Conservation (phyloP, 2,888 invertebrate species). For the Orchesella flavescens region DNA sequence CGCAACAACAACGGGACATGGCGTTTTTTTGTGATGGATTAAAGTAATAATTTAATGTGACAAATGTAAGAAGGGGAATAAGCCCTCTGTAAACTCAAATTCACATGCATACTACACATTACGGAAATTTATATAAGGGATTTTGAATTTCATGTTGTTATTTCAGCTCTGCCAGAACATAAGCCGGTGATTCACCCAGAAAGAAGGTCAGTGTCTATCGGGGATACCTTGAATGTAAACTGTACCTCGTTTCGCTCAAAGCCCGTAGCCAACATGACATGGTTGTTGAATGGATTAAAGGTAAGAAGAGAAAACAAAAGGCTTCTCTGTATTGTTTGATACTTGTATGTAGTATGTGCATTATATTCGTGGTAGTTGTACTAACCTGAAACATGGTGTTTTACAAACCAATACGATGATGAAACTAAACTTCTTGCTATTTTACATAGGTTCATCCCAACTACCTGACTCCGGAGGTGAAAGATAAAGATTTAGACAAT, state of each 20-base stretch:
- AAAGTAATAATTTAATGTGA: no score
- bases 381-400: no score
- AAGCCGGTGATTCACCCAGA: slow-evolving; percentile 87
- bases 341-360: no score
- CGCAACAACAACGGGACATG: no score
- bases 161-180: slow-evolving; percentile 84
- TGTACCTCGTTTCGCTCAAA: slow-evolving; percentile 88
- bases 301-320: slow-evolving; percentile 74
- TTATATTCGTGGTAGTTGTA: no score
- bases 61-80: no score
- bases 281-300: slow-evolving; percentile 90
- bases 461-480: slow-evolving; percentile 50
- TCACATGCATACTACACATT: no score
- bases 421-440: no score
- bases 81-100: no score
- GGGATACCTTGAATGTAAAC: slow-evolving; percentile 87
- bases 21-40: no score
- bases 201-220: slow-evolving; percentile 85
- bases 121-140: neutral
- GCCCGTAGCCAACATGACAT: slow-evolving; percentile 86
- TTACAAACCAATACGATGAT: no score
- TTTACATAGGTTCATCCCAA: slow-evolving; percentile 43
- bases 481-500: slow-evolving; percentile 49
- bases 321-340: no score
- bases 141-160: slow-evolving; percentile 62